Evolutionary conservation across 2,113 vertebrate genomes (phyloP).

Genomic region (Cinclus mexicanus): DNA sequence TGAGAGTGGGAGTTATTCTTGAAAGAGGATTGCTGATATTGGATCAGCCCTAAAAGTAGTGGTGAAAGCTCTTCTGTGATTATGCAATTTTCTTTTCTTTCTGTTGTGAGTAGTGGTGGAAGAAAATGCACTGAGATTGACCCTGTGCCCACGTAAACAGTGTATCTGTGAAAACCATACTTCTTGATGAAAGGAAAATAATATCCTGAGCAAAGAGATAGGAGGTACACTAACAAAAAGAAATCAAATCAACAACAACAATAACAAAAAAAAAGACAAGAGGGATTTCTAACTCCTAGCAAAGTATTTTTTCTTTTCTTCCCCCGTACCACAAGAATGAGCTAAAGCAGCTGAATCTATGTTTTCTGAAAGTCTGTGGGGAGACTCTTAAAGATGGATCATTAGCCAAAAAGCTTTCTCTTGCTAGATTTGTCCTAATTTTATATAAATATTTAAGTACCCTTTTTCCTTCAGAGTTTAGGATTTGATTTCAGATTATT

Average conservation of each 20-base stretch:
- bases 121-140: slow-evolving; percentile 16
- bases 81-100: slow-evolving; percentile 18
- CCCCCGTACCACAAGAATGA: neutral
- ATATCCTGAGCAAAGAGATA: neutral
- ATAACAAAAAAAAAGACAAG: neutral
- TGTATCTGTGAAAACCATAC: slow-evolving; percentile 22
- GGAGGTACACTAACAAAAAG: neutral
- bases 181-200: neutral
- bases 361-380: neutral
- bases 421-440: neutral
- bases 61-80: slow-evolving; percentile 15
- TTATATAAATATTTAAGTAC: neutral
- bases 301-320: neutral
- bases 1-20: slow-evolving; percentile 45
- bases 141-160: neutral
- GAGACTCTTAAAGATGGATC: neutral
- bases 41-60: neutral
- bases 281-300: neutral
- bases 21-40: slow-evolving; percentile 50
- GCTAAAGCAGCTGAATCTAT: neutral
- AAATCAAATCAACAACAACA: neutral
- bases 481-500: neutral
- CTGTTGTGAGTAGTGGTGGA: slow-evolving; percentile 5
- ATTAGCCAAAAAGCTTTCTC: neutral
- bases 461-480: neutral